Evolutionary conservation across 2,113 vertebrate genomes (phyloP).

Genomic region (Paramormyrops kingsleyae): DNA sequence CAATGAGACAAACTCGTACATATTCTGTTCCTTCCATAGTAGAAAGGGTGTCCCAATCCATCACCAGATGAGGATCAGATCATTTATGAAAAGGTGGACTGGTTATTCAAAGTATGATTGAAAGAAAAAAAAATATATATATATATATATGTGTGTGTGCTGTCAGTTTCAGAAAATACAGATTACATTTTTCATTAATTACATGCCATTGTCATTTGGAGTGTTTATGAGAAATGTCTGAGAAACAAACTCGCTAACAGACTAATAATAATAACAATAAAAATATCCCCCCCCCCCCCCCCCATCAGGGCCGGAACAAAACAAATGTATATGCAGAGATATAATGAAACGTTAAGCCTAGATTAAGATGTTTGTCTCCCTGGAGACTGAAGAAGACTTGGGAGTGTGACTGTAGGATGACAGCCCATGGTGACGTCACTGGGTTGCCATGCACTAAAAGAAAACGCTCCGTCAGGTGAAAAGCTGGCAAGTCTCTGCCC

Average conservation of each 20-base stretch:
- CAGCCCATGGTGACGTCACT: too few relatives aligned
- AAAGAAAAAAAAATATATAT: neutral
- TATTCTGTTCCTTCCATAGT: neutral
- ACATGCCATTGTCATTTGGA: slow-evolving; percentile 30
- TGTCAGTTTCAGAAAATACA: slow-evolving; percentile 22
- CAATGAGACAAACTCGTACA: too few relatives aligned
- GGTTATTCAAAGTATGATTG: slow-evolving; percentile 20
- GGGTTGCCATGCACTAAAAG: neutral
- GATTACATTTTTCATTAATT: slow-evolving; percentile 45
- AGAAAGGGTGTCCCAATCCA: slow-evolving; percentile 3
- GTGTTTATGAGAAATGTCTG: slow-evolving; percentile 36
- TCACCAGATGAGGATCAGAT: slow-evolving; percentile 17
- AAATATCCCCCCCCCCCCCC: neutral
- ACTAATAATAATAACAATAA: neutral
- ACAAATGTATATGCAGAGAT: neutral
- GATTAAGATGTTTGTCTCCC: neutral
- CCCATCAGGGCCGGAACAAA: neutral
- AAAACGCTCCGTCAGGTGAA: neutral
- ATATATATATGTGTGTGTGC: too few relatives aligned
- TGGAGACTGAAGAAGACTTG: neutral
- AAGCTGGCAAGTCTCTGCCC: neutral
- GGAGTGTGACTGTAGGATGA: neutral
- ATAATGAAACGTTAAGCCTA: neutral
- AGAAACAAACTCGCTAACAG: neutral
- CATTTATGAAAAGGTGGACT: slow-evolving; percentile 6